Evolutionary conservation across 2,113 vertebrate genomes (phyloP).

Genomic region (Aleadryas rufinucha): DNA sequence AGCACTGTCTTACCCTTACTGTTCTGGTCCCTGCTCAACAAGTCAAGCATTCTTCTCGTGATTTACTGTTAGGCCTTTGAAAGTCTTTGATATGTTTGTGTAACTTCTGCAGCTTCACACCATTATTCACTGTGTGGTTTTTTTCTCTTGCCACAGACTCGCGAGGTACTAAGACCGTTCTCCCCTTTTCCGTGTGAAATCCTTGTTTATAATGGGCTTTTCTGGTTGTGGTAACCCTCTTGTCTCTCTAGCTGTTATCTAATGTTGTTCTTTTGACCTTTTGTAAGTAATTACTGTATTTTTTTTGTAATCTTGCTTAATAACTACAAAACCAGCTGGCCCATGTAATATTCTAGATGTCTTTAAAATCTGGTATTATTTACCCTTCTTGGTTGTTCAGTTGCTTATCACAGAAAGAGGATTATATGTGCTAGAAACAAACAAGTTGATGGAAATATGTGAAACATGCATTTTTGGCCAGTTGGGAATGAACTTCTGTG

Average conservation of each 20-base stretch:
- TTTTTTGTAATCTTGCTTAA: not conserved
- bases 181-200: not conserved
- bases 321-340: not conserved
- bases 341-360: not conserved
- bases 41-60: not conserved
- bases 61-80: not conserved
- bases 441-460: not conserved
- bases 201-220: not conserved
- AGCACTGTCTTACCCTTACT: not conserved
- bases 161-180: not conserved
- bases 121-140: not conserved
- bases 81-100: not conserved
- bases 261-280: not conserved
- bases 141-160: not conserved
- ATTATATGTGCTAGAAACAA: not conserved
- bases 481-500: not conserved
- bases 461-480: not conserved
- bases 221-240: not conserved
- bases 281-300: not conserved
- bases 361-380: not conserved
- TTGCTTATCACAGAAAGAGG: not conserved
- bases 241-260: not conserved
- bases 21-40: not conserved
- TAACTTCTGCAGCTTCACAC: not conserved
- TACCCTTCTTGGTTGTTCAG: not conserved